phyloP scores from a whole-genome alignment of 2,797 vertebrate genomes.

The Propithecus deckenii region DNA sequence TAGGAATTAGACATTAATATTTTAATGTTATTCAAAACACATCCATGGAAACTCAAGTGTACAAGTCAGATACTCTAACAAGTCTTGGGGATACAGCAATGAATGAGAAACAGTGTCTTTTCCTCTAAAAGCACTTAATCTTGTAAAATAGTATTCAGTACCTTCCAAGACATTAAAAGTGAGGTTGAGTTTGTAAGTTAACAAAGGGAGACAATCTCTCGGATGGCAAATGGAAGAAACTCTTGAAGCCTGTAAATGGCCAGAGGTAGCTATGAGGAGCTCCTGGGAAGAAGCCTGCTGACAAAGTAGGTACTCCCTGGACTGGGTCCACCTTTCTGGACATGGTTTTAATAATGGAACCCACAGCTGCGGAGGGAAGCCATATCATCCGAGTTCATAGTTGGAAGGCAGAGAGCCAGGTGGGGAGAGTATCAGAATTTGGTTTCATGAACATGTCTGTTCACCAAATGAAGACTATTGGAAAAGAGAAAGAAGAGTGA shows the following conservation, averaged over 20 bases:
- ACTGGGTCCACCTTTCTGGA: not conserved
- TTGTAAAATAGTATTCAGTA: not conserved
- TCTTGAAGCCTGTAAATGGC: not conserved
- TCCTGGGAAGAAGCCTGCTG: not conserved
- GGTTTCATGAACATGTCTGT: not conserved
- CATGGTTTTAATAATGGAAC: not conserved
- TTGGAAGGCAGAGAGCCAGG: not conserved
- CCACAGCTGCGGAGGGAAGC: not conserved
- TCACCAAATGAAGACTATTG: not conserved
- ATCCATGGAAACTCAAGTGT: not conserved
- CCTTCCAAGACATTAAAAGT: not conserved
- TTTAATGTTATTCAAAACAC: not conserved
- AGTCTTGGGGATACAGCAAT: not conserved
- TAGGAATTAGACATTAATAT: not conserved
- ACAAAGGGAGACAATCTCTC: not conserved
- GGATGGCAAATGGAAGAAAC: not conserved
- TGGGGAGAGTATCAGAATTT: not conserved
- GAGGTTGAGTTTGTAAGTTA: not conserved
- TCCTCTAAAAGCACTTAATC: conserved; percentile 11
- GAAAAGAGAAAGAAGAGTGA: not conserved
- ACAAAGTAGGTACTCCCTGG: too few relatives aligned
- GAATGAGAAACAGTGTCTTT: conserved; percentile 60
- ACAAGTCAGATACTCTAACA: not conserved
- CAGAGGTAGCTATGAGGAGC: not conserved
- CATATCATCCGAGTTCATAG: not conserved